Base-by-base conservation (phyloP, 2,113 vertebrate genomes). In the Ailurus styani region DNA sequence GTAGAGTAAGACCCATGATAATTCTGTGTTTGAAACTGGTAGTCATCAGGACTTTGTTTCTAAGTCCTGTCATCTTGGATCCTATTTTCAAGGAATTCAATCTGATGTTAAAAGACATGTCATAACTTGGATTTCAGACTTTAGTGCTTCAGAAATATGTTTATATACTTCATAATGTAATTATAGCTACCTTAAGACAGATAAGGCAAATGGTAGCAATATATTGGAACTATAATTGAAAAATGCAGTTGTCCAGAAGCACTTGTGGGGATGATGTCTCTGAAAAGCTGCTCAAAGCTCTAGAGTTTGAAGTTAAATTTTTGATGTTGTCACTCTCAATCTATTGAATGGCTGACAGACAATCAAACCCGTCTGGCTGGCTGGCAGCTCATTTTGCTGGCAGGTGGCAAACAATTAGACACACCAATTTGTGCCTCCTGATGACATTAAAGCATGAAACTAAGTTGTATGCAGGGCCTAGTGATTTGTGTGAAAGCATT, bases 401-500 rank as follows among this genome's bases (percentile, higher is more conserved):
- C 99, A 99, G 99, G 99, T 99, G 99, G 99, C 99, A 99, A 99
- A 99, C 99, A 99, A 99, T 99, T 99, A 99, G 99, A 99, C 99
- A 99, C 99, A 99, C 99, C 99, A 99, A 99, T 99, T 99, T 99
- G 99, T 99, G 99, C 99, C 98, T 98, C 99, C 98, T 99, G 99
- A 99, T 99, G 99, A 99, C 99, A 99, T 99, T 99, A 99, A 99
- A 99, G 99, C 99, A 99, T 99, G 99, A 99, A 99, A 99, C 99
- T 99, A 99, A 99, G 99, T 99, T 99, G 99, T 99, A 99, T 99
- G 99, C 99, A 98, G 99, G 99, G 98, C 99, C 99, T 99, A 99
- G 99, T 99, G 99, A 99, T 99, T 99, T 99, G 99, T 99, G 99
- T 99, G 99, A 99, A 99, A 99, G 99, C 99, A 99, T 99, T 99